These are phyloP conservation scores for Resseliella maxima DNA, from an alignment of 2,888 invertebrate species.

Conservation along the genomic window DNA sequence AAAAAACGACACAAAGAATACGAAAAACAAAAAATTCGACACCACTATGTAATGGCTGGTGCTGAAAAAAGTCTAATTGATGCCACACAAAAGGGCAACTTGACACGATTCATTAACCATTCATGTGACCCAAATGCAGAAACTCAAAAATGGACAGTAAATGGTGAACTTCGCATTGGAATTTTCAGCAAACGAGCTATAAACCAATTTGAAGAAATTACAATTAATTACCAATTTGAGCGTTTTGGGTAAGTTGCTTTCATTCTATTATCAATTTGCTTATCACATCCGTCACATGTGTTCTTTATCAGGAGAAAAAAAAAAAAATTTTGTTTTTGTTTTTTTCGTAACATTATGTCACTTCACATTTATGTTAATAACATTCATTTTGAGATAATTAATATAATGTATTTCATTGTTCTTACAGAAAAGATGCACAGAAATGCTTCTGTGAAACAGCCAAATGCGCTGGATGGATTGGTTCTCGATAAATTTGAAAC, in stretches of 20 bases:
- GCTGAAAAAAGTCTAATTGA: constrained; percentile 94
- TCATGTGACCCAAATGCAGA: constrained; percentile 99
- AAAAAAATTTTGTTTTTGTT: constrained; percentile 31
- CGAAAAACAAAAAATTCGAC: constrained; percentile 87
- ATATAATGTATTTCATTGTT: no score
- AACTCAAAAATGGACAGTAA: constrained; percentile 97
- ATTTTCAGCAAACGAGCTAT: constrained; percentile 93
- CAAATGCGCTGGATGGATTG: constrained; percentile 95
- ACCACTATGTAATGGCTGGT: constrained; percentile 98
- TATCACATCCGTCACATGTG: not conserved
- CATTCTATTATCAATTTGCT: constrained; percentile 58
- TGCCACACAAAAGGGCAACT: constrained; percentile 94
- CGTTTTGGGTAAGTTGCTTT: constrained; percentile 83
- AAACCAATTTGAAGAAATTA: constrained; percentile 90
- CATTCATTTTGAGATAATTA: no score
- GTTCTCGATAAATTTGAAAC: constrained; percentile 70
- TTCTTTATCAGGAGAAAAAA: constrained; percentile 28
- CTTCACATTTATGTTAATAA: not conserved
- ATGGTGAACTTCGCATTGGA: constrained; percentile 92
- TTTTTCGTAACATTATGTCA: not conserved
- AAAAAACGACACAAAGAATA: constrained; percentile 88
- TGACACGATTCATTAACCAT: constrained; percentile 98
- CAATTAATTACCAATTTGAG: constrained; percentile 98
- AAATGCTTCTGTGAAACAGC: constrained; percentile 92
- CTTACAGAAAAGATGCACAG: constrained; percentile 89